These are phyloP conservation scores for Drosophila leonis DNA, from an alignment of 2,888 invertebrate species.

Conservation along the genomic window DNA sequence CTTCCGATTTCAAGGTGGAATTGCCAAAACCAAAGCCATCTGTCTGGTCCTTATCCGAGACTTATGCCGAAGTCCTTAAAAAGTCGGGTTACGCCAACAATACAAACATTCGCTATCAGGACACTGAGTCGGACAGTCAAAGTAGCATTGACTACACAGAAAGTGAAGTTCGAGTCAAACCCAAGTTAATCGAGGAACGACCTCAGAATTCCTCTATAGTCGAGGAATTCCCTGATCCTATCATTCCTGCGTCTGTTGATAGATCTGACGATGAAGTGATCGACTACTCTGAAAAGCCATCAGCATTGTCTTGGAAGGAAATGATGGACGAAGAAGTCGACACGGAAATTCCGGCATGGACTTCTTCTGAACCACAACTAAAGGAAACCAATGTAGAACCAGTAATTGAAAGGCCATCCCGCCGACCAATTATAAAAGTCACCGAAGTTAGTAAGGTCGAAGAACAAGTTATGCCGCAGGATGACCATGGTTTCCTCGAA, in stretches of 20 bases:
- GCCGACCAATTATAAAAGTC: conserved; percentile 78
- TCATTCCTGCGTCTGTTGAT: conserved; percentile 32
- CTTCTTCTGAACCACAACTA: conserved; percentile 45
- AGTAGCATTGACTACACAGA: conserved; percentile 14
- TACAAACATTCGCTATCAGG: conserved; percentile 69
- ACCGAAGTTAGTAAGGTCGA: conserved; percentile 56
- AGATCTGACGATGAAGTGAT: conserved; percentile 3
- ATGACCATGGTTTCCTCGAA: conserved; percentile 86
- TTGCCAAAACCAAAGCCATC: conserved; percentile 58
- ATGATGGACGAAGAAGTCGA: conserved; percentile 75
- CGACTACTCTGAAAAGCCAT: conserved; percentile 36
- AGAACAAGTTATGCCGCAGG: conserved; percentile 48
- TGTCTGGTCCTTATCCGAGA: conserved; percentile 81
- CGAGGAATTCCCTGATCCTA: conserved; percentile 62
- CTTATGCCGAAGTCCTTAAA: conserved; percentile 83
- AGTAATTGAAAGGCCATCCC: conserved; percentile 61
- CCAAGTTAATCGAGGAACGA: conserved; percentile 4
- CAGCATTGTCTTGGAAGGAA: conserved; percentile 70
- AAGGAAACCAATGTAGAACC: conserved; percentile 19
- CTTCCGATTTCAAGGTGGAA: conserved; percentile 51
- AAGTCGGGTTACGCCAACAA: conserved; percentile 76
- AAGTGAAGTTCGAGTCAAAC: conserved; percentile 2
- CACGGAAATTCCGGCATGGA: conserved; percentile 68
- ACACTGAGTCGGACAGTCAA: conserved; percentile 23
- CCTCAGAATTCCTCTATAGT: conserved; percentile 18